These are phyloP conservation scores for Asarcornis scutulata DNA, from an alignment of 2,113 vertebrate genomes.

Conservation along the genomic window DNA sequence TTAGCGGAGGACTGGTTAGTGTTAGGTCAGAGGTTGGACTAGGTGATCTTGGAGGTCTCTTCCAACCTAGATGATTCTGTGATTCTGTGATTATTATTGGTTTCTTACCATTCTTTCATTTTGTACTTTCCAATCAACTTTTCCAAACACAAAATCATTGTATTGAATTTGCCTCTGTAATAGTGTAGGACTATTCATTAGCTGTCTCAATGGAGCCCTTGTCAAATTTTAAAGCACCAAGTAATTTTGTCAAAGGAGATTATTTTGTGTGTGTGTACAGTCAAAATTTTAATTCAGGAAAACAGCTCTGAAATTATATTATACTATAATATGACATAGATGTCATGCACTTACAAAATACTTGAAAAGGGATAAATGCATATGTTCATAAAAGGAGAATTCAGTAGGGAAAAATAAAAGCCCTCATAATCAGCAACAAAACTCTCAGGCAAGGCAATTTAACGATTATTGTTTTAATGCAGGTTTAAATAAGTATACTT, in stretches of 20 bases:
- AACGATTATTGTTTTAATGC: neutral
- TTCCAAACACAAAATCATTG: neutral
- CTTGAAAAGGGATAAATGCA: neutral
- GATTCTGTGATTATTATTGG: neutral
- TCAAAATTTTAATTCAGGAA: neutral
- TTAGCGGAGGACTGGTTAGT: too few relatives aligned
- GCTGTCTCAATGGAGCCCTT: neutral
- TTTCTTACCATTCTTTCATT: neutral
- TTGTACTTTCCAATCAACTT: neutral
- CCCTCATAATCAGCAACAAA: neutral
- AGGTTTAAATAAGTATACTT: neutral
- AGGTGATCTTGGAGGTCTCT: too few relatives aligned
- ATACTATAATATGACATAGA: neutral
- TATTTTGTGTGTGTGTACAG: neutral
- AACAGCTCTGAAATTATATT: neutral
- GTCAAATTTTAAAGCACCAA: neutral
- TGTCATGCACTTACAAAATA: neutral
- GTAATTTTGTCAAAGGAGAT: neutral
- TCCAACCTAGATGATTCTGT: too few relatives aligned
- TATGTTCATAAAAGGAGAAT: neutral
- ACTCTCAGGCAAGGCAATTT: accelerated
- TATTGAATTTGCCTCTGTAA: neutral
- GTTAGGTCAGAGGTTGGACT: too few relatives aligned
- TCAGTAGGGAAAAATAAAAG: neutral
- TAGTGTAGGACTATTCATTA: neutral